Base-by-base conservation (phyloP, 2,797 vertebrate genomes). In the Uromys caudimaculatus region DNA sequence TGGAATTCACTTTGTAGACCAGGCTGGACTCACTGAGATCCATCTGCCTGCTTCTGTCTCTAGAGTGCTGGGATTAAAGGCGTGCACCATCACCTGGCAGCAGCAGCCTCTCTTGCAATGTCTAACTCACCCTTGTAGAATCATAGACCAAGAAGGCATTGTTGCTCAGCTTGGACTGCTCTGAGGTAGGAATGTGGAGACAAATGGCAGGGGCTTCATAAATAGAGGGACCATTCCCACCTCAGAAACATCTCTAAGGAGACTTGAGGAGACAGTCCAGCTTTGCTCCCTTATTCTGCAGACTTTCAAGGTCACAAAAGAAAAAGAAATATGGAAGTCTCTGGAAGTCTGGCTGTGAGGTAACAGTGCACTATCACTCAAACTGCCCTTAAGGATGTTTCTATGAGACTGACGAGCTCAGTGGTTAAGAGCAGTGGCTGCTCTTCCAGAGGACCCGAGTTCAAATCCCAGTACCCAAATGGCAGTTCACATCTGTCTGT, bases 71-170 rank as follows among this genome's bases (percentile, higher is more conserved):
- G 38, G 38, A 44, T 19, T 10, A 62, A 62, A 83, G 41, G 82
- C 0, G 0, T 44, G 24, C 0, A 0, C n/a, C 13, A 41, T 9
- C 54, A 41, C 13, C 79, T 2, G 3, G 38, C 56, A 23, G 29
- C 17, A 11, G 3, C 0, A 0, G 47, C 16, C 14, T 95, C 44
- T 47, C 41, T 90, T 64, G 35, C 9, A 71, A 41, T 1, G 32
- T 24, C 16, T 56, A 38, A 38, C 5, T 2, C 0, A 0, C 24
- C 41, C 32, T 64, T 54, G 88, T 6, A 58, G 75, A 78, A 75
- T 41, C 24, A 32, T 7, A 41, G 3, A 16, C 67, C 76, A 32
- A 52, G 62, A 24, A 87, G 90, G 41, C 1, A 62, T 6, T n/a
- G 13, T n/a, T 29, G 67, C 35, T 60, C 73, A n/a, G 35, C 3